Percentiles rank a stretch among this genome's conserved stretches.
Evolutionary conservation across 2,888 invertebrate genomes (phyloP).

Genomic region (Microplitis deprimator): DNA sequence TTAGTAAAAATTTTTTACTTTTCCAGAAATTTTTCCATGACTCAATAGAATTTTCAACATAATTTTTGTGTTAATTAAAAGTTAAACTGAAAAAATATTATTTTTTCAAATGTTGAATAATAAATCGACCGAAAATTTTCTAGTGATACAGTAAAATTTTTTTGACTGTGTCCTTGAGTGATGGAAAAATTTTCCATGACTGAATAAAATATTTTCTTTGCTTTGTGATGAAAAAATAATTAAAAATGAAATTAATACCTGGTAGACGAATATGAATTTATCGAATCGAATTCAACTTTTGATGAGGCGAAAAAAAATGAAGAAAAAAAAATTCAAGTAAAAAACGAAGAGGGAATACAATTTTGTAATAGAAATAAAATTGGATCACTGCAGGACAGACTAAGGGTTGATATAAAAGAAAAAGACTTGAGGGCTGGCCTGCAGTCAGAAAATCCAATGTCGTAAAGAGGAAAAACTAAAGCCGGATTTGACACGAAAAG

Average conservation of each 20-base stretch:
- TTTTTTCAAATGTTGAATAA: too few relatives aligned
- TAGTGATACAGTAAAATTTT: too few relatives aligned
- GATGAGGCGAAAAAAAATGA: conserved; percentile 1
- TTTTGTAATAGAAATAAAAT: conserved; percentile 41
- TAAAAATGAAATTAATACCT: neutral
- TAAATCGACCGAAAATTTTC: too few relatives aligned
- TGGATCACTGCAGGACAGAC: conserved; percentile 37
- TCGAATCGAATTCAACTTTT: conserved; percentile 24
- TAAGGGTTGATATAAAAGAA: conserved; percentile 26
- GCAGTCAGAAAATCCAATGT: conserved; percentile 32
- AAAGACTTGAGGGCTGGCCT: conserved; percentile 10
- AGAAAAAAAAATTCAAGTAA: neutral
- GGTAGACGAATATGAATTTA: conserved; percentile 22
- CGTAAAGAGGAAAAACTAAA: conserved; percentile 35
- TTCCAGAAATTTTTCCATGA: too few relatives aligned
- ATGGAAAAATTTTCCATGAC: too few relatives aligned
- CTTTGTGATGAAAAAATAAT: neutral
- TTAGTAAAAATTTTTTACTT: too few relatives aligned
- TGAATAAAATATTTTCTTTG: too few relatives aligned
- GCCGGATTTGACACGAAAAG: conserved; percentile 24
- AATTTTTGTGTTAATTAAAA: too few relatives aligned
- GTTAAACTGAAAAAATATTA: too few relatives aligned
- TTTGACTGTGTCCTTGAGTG: too few relatives aligned
- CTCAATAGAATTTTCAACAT: too few relatives aligned
- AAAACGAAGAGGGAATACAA: conserved; percentile 33